phyloP scores from a whole-genome alignment of 2,113 vertebrate genomes.

The Donacobius atricapilla region DNA sequence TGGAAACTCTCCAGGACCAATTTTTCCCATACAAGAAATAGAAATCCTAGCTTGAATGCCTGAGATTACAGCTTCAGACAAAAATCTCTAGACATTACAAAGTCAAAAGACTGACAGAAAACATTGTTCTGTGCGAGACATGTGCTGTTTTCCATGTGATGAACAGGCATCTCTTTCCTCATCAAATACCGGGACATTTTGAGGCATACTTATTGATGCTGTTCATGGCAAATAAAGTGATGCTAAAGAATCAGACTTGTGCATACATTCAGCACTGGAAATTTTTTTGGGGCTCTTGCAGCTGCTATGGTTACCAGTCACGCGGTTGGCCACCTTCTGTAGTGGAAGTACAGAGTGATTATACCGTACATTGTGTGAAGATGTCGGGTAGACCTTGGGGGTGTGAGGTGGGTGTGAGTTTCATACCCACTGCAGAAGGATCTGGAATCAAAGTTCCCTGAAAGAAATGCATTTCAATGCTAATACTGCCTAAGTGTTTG shows the following conservation, averaged over 20 bases:
- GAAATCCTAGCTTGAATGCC: neutral
- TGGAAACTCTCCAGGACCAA: conserved; percentile 35
- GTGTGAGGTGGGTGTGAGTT: conserved; percentile 31
- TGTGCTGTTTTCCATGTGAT: neutral
- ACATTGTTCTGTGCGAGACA: neutral
- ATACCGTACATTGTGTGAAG: conserved; percentile 28
- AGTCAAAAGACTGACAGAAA: neutral
- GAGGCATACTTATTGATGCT: neutral
- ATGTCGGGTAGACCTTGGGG: conserved; percentile 23
- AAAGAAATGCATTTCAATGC: neutral
- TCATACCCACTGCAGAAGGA: neutral
- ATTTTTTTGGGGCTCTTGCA: conserved; percentile 6
- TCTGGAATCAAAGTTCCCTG: neutral
- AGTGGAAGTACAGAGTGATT: conserved; percentile 36
- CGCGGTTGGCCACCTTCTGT: conserved; percentile 44
- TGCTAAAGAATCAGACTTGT: conserved; percentile 9
- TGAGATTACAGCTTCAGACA: conserved; percentile 26
- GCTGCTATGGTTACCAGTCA: conserved; percentile 73
- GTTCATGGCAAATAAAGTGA: neutral
- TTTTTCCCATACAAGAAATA: conserved; percentile 9
- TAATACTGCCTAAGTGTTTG: neutral
- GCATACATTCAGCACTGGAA: neutral
- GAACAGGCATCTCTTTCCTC: neutral
- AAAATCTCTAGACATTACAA: neutral
- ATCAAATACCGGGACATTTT: neutral